Percentiles rank a stretch among this genome's conserved stretches.
Evolutionary conservation across 1,140 invertebrate genomes (phyloP).

Genomic region (Whitmania pigra): DNA sequence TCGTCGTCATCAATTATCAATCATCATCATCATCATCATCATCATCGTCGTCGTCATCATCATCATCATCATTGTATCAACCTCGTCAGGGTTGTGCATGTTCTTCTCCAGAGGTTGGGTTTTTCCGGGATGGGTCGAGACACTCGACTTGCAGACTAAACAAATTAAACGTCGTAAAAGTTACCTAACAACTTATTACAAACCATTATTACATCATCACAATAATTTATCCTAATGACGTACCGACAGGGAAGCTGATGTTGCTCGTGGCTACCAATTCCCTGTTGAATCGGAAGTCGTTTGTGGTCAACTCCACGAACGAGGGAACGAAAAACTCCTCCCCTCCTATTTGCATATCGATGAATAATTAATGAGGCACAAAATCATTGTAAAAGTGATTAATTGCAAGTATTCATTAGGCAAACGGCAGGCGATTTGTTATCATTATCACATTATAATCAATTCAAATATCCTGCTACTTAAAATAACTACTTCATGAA

Average conservation of each 20-base stretch:
- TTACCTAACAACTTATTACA: too few relatives aligned
- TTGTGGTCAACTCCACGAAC: neutral
- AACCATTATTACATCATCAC: neutral
- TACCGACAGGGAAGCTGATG: neutral
- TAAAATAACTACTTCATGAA: too few relatives aligned
- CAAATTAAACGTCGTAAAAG: too few relatives aligned
- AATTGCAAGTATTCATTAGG: too few relatives aligned
- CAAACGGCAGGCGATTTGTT: too few relatives aligned
- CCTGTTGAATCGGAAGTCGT: neutral
- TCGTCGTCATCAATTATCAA: neutral
- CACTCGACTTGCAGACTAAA: conserved; percentile 3
- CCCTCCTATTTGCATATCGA: too few relatives aligned
- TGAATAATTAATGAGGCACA: too few relatives aligned
- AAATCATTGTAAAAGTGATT: too few relatives aligned
- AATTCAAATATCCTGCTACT: too few relatives aligned
- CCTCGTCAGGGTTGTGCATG: neutral
- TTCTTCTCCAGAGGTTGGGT: neutral
- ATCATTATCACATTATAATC: too few relatives aligned
- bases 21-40: conserved; percentile 7
- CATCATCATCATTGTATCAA: neutral
- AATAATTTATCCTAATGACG: neutral
- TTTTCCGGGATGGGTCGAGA: neutral
- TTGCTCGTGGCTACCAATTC: neutral
- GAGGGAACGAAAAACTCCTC: conserved; percentile 8
- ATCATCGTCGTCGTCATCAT: neutral